Evolutionary conservation across 2,113 vertebrate species (phyloP).

Genomic region (Nematolebias whitei): DNA sequence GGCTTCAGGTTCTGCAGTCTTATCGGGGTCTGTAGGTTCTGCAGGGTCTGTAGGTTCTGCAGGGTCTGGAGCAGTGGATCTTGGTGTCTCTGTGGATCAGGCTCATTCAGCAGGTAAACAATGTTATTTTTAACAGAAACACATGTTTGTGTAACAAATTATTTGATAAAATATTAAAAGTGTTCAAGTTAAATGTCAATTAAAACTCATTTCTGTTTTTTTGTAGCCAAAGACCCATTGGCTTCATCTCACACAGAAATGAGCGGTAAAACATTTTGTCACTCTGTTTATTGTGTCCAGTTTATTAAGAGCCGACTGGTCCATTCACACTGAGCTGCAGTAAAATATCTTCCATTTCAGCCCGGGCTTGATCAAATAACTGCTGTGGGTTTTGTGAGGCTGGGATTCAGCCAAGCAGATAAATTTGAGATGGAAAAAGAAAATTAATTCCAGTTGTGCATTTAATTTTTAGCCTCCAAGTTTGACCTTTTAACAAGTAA

Average conservation of each 20-base stretch:
- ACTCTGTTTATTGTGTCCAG: not conserved
- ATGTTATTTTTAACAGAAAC: not conserved
- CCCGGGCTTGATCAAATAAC: no score
- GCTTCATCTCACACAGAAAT: constrained; percentile 14
- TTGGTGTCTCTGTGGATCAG: constrained; percentile 31
- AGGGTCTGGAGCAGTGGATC: constrained; percentile 15
- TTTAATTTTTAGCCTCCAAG: no score
- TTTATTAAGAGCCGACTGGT: not conserved
- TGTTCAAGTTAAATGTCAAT: not conserved
- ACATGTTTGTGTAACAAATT: not conserved
- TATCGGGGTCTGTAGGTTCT: constrained; percentile 8
- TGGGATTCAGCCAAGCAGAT: no score
- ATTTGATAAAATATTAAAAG: no score
- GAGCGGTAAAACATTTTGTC: constrained; percentile 6
- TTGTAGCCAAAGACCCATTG: constrained; percentile 3
- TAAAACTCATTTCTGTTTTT: not conserved
- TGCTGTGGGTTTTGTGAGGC: no score
- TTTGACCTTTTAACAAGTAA: not conserved
- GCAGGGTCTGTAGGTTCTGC: constrained; percentile 3
- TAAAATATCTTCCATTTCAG: no score
- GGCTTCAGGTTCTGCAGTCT: not conserved
- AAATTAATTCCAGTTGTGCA: no score
- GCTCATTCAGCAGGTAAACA: constrained; percentile 34
- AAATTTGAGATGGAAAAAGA: no score
- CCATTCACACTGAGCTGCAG: no score